These are phyloP conservation scores for Parnassius orleans DNA, from an alignment of 2,888 invertebrate species.

Conservation along the genomic window DNA sequence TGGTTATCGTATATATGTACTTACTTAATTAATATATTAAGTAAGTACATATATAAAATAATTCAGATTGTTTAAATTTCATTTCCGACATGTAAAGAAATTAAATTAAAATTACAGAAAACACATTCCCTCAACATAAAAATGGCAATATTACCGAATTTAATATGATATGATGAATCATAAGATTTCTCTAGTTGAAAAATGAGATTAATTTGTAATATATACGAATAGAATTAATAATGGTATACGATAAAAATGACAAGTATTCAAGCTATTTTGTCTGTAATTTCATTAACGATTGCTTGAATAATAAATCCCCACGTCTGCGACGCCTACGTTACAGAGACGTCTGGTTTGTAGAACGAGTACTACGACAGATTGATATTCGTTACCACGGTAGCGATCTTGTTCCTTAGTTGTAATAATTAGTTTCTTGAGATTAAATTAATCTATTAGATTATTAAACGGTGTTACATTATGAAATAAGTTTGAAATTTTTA, in stretches of 20 bases:
- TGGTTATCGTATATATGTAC: no score
- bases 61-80: constrained; percentile 20
- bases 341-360: constrained; percentile 8
- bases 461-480: no score
- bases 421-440: constrained; percentile 4
- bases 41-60: background rate
- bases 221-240: no score
- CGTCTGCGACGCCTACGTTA: constrained; percentile 13
- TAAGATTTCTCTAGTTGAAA: no score
- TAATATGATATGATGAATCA: background rate
- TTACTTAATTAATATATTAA: background rate
- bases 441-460: no score
- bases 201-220: no score
- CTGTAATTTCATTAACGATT: constrained; percentile 10
- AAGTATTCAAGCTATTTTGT: background rate
- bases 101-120: constrained; percentile 3
- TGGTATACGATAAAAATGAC: background rate
- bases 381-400: constrained; percentile 17
- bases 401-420: constrained; percentile 9
- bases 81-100: constrained; percentile 3
- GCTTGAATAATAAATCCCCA: constrained; percentile 13
- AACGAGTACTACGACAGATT: constrained; percentile 20
- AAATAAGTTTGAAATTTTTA: no score
- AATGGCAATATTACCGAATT: constrained; percentile 4
- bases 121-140: constrained; percentile 1